These are phyloP conservation scores for Paradoxurus hermaphroditus DNA, from an alignment of 2,113 vertebrate genomes.

Conservation along the genomic window DNA sequence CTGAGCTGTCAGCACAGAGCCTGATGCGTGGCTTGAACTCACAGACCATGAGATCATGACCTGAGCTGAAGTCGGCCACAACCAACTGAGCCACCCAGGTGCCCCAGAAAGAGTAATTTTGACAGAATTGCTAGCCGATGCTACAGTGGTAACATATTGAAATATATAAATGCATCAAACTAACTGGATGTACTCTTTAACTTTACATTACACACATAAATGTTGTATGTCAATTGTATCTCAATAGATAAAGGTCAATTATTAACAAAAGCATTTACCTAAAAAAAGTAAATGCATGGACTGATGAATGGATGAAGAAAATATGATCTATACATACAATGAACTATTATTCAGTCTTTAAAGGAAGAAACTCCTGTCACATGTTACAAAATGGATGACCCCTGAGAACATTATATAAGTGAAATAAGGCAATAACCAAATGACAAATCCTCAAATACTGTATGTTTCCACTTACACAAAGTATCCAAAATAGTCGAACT, in stretches of 20 bases:
- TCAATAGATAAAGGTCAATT: background rate
- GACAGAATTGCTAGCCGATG: background rate
- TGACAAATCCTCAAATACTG: background rate
- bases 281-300: background rate
- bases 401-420: background rate
- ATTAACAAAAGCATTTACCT: background rate
- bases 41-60: too few relatives aligned
- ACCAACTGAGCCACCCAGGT: too few relatives aligned
- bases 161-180: background rate
- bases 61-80: too few relatives aligned
- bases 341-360: background rate
- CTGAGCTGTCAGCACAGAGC: too few relatives aligned
- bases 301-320: background rate
- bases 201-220: background rate
- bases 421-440: background rate
- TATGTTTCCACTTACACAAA: background rate
- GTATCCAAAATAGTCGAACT: background rate
- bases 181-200: background rate
- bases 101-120: background rate
- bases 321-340: background rate
- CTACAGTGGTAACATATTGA: background rate
- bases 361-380: background rate
- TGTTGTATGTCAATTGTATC: background rate
- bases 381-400: background rate
- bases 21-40: too few relatives aligned